Percentiles rank a stretch among this genome's conserved stretches.
Conservation (phyloP, 92 coral and sea anemone genomes). For the Parazoanthus atlanticus region DNA sequence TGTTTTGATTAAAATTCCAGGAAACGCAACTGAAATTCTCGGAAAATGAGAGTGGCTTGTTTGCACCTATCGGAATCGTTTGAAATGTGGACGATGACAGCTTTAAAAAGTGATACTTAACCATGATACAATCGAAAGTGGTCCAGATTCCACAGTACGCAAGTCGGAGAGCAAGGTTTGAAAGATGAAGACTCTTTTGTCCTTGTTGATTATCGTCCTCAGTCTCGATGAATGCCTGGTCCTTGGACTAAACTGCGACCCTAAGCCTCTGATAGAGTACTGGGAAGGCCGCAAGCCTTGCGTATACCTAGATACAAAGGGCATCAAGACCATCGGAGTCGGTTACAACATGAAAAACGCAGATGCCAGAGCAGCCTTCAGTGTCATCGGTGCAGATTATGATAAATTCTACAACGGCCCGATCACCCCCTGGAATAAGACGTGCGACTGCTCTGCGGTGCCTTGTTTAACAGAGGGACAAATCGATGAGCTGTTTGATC, state of each 20-base stretch:
- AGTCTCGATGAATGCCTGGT: conserved; percentile 9
- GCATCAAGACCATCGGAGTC: conserved; percentile 81
- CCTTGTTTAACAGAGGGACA: conserved; percentile 75
- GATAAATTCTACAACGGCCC: conserved; percentile 78
- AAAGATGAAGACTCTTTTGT: conserved; percentile 5
- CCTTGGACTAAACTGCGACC: conserved; percentile 60
- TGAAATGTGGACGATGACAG: background rate
- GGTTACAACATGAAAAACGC: conserved; percentile 76
- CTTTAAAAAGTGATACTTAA: background rate
- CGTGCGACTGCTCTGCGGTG: conserved; percentile 75
- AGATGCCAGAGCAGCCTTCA: conserved; percentile 66
- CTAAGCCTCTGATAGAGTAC: conserved; percentile 62
- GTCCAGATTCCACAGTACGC: background rate
- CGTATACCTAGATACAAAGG: conserved; percentile 76
- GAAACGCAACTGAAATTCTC: background rate
- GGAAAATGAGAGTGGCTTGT: background rate
- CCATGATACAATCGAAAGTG: background rate
- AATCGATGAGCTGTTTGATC: conserved; percentile 64
- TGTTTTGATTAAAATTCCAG: background rate
- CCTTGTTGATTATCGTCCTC: background rate
- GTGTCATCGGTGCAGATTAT: conserved; percentile 79
- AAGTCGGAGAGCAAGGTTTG: background rate
- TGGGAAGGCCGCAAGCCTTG: conserved; percentile 79
- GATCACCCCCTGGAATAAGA: conserved; percentile 43
- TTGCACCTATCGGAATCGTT: background rate